Evolutionary conservation across 53 echinoderm and acorn worm genomes (phyloP).

Genomic region (Echinarachnius parma): DNA sequence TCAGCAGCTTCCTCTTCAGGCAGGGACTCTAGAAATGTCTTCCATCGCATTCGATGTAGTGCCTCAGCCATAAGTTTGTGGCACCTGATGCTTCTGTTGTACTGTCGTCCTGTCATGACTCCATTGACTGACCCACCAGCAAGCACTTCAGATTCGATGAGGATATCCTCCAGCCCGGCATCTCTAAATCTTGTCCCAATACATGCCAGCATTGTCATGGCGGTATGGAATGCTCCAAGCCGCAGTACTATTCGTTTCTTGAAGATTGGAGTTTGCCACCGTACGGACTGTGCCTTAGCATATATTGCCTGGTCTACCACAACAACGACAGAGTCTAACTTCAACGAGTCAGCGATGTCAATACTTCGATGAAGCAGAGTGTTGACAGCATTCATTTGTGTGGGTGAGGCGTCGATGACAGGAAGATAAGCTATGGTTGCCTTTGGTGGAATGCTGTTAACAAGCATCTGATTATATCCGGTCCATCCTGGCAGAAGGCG

Average conservation of each 20-base stretch:
- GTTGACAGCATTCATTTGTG: constrained; percentile 16
- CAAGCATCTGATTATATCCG: not conserved
- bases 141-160: constrained; percentile 49
- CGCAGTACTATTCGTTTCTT: constrained; percentile 36
- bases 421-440: constrained; percentile 29
- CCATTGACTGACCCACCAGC: constrained; percentile 53
- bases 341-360: constrained; percentile 1
- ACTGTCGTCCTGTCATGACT: constrained; percentile 47
- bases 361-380: constrained; percentile 20
- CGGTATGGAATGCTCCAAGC: constrained; percentile 56
- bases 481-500: constrained; percentile 16
- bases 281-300: constrained; percentile 39
- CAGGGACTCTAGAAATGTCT: constrained; percentile 36
- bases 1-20: constrained; percentile 27
- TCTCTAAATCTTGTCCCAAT: constrained; percentile 63
- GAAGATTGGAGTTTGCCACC: constrained; percentile 44
- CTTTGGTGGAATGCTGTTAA: not conserved
- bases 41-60: constrained; percentile 55
- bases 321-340: not conserved
- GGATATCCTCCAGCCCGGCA: constrained; percentile 56
- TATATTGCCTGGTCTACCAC: constrained; percentile 67
- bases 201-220: constrained; percentile 36
- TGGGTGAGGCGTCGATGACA: constrained; percentile 36
- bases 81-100: constrained; percentile 46
- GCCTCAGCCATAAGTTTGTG: constrained; percentile 64